These are phyloP conservation scores for Stenurella melanura DNA, from an alignment of 2,888 invertebrate genomes.

Conservation along the genomic window DNA sequence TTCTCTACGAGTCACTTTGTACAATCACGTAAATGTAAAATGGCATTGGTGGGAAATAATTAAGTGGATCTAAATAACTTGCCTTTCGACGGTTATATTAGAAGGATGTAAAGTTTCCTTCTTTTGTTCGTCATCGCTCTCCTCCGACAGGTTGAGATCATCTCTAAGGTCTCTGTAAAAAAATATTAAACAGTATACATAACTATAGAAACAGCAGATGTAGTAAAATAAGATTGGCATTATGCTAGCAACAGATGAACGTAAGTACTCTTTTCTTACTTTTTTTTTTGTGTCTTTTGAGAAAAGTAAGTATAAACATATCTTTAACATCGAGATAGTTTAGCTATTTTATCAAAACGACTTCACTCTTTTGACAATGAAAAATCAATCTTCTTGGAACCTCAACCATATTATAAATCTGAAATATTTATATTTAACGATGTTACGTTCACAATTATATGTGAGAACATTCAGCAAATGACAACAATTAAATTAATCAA, in stretches of 20 bases:
- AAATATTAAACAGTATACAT: slow-evolving; percentile 45
- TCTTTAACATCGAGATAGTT: too few species aligned
- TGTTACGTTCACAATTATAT: too few species aligned
- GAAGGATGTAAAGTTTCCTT: slow-evolving; percentile 63
- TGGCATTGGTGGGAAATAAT: background rate
- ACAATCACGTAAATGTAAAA: background rate
- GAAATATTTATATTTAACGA: too few species aligned
- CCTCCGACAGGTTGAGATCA: slow-evolving; percentile 84
- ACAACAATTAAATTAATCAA: too few species aligned
- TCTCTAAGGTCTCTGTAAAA: slow-evolving; percentile 77
- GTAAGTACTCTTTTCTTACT: background rate
- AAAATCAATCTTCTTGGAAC: too few species aligned
- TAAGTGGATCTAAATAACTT: slow-evolving; percentile 50
- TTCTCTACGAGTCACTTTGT: too few species aligned
- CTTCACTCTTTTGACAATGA: too few species aligned
- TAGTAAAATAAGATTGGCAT: background rate
- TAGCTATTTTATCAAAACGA: too few species aligned
- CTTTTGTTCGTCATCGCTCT: slow-evolving; percentile 84
- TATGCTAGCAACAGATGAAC: background rate
- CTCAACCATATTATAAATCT: too few species aligned
- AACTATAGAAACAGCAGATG: background rate
- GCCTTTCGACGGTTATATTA: slow-evolving; percentile 72
- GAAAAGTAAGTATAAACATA: too few species aligned
- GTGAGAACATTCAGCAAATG: too few species aligned
- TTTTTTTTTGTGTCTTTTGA: too few species aligned